A percentile compares a stretch with the other conserved stretches of the same genome.
phyloP scores from a whole-genome alignment of 1,140 invertebrate species.

The Globodera rostochiensis region DNA sequence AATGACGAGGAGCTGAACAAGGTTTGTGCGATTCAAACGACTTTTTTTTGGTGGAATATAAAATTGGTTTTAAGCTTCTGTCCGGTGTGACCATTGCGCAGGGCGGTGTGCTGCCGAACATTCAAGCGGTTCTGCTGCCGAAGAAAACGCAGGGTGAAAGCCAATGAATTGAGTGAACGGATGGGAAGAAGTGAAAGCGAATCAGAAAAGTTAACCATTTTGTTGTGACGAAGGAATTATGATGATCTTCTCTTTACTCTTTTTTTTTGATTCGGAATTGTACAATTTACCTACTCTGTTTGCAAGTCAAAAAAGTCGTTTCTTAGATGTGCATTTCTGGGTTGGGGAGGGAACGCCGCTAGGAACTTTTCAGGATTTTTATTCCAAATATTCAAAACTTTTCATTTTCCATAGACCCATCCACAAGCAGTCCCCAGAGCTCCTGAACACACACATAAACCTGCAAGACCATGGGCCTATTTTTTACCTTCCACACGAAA shows the following conservation, averaged over 20 bases:
- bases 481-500: no score
- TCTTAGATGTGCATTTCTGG: no score
- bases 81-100: conserved; percentile 81
- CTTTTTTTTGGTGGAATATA: neutral
- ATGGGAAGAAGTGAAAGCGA: neutral
- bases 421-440: no score
- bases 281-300: neutral
- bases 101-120: conserved; percentile 80
- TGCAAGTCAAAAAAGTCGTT: no score
- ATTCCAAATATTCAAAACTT: no score
- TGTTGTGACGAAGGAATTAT: neutral
- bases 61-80: conserved; percentile 68
- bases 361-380: no score
- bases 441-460: no score
- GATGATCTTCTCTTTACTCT: neutral
- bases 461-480: no score
- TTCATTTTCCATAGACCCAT: no score
- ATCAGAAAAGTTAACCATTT: neutral
- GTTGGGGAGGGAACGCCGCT: no score
- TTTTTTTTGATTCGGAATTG: neutral
- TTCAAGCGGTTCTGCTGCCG: conserved; percentile 76
- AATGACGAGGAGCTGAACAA: conserved; percentile 61
- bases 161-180: neutral
- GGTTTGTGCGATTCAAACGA: neutral
- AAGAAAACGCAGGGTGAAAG: conserved; percentile 70